These are phyloP conservation scores for Lutraria lutraria DNA, from an alignment of 2,888 invertebrate species.

Conservation along the genomic window DNA sequence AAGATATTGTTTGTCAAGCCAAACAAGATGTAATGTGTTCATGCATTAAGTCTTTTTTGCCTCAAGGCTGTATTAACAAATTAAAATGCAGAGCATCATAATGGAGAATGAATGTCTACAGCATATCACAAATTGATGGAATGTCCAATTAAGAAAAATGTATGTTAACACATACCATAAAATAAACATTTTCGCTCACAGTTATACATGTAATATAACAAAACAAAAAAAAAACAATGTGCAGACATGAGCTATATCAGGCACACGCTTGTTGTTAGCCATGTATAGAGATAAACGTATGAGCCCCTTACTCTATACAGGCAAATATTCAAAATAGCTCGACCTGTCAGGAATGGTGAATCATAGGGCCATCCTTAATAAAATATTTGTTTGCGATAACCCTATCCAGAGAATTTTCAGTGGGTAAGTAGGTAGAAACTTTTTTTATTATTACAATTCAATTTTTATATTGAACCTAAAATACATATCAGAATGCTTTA, in stretches of 20 bases:
- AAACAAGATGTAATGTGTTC: neutral
- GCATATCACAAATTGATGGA: constrained; percentile 47
- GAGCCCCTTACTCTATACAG: neutral
- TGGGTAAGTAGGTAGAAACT: too few relatives aligned
- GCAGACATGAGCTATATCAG: neutral
- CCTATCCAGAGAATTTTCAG: too few relatives aligned
- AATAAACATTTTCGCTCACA: constrained; percentile 23
- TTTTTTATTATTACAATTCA: too few relatives aligned
- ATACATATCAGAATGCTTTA: too few relatives aligned
- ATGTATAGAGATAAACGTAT: neutral
- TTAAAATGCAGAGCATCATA: constrained; percentile 1
- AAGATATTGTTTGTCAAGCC: neutral
- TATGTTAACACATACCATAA: constrained; percentile 25
- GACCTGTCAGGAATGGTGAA: constrained; percentile 8
- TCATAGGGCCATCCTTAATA: too few relatives aligned
- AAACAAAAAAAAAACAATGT: neutral
- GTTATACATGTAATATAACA: neutral
- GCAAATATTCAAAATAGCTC: neutral
- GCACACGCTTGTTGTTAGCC: neutral
- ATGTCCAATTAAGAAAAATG: constrained; percentile 33
- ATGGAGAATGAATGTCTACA: constrained; percentile 20
- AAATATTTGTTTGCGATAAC: too few relatives aligned
- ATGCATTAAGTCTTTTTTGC: neutral
- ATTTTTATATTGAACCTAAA: too few relatives aligned
- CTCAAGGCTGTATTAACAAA: neutral